Conservation (phyloP, 2,113 vertebrate species). For the Promerops cafer region DNA sequence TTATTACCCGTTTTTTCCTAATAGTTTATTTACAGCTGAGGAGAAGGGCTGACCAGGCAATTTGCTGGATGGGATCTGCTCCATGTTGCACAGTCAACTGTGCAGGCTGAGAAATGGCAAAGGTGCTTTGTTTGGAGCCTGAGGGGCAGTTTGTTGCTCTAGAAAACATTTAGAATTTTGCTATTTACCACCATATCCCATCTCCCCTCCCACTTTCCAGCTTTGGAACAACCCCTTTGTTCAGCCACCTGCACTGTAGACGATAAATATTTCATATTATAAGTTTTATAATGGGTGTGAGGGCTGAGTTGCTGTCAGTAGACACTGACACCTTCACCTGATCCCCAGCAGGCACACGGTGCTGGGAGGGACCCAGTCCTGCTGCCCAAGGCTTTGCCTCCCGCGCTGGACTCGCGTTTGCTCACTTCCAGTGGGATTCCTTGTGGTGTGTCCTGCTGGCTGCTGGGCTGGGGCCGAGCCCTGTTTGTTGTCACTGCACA, state of each 20-base stretch:
- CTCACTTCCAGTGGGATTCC: neutral
- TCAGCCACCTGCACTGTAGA: neutral
- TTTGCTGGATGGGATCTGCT: neutral
- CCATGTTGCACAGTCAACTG: neutral
- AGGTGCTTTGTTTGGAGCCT: neutral
- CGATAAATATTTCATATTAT: neutral
- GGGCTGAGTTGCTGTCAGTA: neutral
- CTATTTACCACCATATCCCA: neutral
- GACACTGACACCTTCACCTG: neutral
- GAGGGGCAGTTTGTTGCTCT: neutral
- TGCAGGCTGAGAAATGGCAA: neutral
- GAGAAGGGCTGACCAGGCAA: neutral
- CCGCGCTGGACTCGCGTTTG: neutral
- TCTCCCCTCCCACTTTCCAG: neutral
- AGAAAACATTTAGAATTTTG: neutral
- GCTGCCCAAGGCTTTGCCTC: neutral
- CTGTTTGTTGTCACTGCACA: neutral
- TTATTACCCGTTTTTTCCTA: neutral
- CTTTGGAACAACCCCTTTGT: constrained; percentile 8
- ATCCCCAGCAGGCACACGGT: neutral
- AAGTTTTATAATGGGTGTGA: neutral
- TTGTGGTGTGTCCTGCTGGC: fast-evolving
- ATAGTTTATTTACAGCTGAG: neutral
- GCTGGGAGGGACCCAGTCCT: neutral
- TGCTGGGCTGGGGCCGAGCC: fast-evolving